These are phyloP conservation scores for Lycophotia porphyrea DNA, from an alignment of 2,888 invertebrate genomes.

Conservation along the genomic window DNA sequence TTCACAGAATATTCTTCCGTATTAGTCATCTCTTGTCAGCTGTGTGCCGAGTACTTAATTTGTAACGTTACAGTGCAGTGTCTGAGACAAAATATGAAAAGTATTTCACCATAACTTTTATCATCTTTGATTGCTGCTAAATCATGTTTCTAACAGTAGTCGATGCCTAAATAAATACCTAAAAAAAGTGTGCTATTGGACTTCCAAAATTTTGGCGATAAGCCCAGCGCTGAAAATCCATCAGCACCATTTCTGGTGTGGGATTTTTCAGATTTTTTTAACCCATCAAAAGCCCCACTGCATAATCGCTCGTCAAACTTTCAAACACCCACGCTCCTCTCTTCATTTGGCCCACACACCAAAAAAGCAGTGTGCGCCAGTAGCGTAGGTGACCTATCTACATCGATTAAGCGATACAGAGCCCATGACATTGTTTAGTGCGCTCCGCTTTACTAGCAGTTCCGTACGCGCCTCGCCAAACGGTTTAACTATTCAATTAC, in stretches of 20 bases:
- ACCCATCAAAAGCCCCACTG: not conserved
- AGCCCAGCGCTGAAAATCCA: not conserved
- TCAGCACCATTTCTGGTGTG: accelerated
- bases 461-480: slow-evolving; percentile 22
- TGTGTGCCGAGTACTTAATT: not conserved
- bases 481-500: slow-evolving; percentile 44
- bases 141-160: not conserved
- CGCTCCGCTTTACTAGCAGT: slow-evolving; percentile 42
- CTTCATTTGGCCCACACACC: slow-evolving; percentile 26
- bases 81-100: not conserved
- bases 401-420: slow-evolving; percentile 63
- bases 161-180: not conserved
- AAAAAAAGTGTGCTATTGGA: not conserved
- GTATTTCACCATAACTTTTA: not conserved
- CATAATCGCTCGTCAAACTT: not conserved
- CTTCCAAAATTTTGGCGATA: not conserved
- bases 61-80: not conserved
- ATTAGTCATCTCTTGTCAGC: not conserved
- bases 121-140: not conserved
- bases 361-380: slow-evolving; percentile 55
- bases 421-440: slow-evolving; percentile 60
- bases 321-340: not conserved
- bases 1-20: not conserved
- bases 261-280: not conserved
- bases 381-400: slow-evolving; percentile 62